phyloP scores from a whole-genome alignment of 2,797 vertebrate genomes.

The Oreochromis grahami region DNA sequence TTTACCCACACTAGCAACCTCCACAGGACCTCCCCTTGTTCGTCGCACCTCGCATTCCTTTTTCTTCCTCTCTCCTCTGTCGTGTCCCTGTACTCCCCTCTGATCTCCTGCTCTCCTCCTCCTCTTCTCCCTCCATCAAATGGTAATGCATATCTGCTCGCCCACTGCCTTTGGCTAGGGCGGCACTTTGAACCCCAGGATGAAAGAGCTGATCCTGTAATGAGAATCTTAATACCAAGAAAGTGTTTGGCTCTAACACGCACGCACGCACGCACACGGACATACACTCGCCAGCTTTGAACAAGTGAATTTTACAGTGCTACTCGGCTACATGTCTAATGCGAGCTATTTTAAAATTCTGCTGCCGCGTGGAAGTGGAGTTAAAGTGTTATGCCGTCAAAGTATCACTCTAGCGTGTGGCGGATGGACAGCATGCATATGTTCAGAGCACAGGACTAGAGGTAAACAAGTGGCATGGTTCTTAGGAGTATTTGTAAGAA shows the following conservation, averaged over 20 bases:
- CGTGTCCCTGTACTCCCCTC: not conserved
- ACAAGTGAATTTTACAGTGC: conserved; percentile 45
- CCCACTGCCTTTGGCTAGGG: conserved; percentile 43
- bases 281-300: conserved; percentile 16
- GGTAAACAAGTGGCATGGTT: conserved; percentile 19
- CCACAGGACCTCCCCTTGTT: not conserved
- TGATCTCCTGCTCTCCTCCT: conserved; percentile 12
- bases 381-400: conserved; percentile 54
- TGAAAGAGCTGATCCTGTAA: conserved; percentile 67
- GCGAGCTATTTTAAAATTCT: conserved; percentile 57
- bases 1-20: not conserved
- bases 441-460: not conserved
- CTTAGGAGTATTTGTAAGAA: conserved; percentile 4
- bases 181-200: conserved; percentile 64
- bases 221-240: conserved; percentile 64
- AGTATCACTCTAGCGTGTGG: conserved; percentile 20
- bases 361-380: conserved; percentile 45
- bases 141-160: conserved; percentile 36
- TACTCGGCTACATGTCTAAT: conserved; percentile 53
- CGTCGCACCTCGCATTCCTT: not conserved
- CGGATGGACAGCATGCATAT: conserved; percentile 7
- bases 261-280: not conserved
- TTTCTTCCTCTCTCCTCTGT: not conserved
- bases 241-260: conserved; percentile 30
- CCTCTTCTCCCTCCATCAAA: conserved; percentile 29